Base-by-base conservation (phyloP, 1,140 invertebrate species). In the Caenorhabditis elegans region DNA sequence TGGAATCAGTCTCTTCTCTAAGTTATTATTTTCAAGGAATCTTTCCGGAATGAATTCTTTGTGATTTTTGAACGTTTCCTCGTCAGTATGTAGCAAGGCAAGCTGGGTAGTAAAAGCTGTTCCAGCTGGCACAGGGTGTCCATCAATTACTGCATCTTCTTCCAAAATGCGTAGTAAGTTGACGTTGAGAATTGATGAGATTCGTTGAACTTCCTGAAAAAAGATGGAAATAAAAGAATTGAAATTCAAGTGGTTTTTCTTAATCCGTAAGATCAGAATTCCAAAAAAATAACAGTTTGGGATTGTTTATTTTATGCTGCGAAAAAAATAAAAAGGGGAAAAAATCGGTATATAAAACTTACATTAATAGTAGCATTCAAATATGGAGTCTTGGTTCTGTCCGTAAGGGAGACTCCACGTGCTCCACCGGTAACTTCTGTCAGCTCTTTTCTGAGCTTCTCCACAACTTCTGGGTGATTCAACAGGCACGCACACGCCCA, bases 131-230 rank as follows among this genome's bases (percentile, higher is more conserved):
- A 83, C 31, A 5, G 78, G 76, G n/a, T 78, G 51, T 55, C 80
- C 86, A 51, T 60, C 65, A 24, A 78, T 83, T n/a, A 46, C 36
- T 15, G 39, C 79, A 43, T 75, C 84, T 13, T 48, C 65, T 4
- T 84, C 85, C 0, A 85, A 83, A n/a, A 85, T 79, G 55, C 88
- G 90, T 36, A 87, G 86, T 1, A 90, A 76, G 4, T 86, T 86
- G 36, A 89, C 86, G 10, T 87, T 87, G 1, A 88, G 86, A 28
- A 90, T 84, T 60, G 78, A 85, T 8, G 82, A 85, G 5, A 84
- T 28, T 19, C 90, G 80, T 39, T 85, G 85, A 15, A 82, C 76
- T 60, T 90, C 90, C 83, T 85, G 39, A 43, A 43, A 43, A 43
- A n/a, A n/a, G n/a, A n/a, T n/a, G n/a, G n/a, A n/a, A n/a, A n/a